Percentiles rank a stretch among this genome's conserved stretches.
These are phyloP conservation scores for Enteromius treurensis DNA, from an alignment of 2,797 vertebrate genomes.

Conservation along the genomic window DNA sequence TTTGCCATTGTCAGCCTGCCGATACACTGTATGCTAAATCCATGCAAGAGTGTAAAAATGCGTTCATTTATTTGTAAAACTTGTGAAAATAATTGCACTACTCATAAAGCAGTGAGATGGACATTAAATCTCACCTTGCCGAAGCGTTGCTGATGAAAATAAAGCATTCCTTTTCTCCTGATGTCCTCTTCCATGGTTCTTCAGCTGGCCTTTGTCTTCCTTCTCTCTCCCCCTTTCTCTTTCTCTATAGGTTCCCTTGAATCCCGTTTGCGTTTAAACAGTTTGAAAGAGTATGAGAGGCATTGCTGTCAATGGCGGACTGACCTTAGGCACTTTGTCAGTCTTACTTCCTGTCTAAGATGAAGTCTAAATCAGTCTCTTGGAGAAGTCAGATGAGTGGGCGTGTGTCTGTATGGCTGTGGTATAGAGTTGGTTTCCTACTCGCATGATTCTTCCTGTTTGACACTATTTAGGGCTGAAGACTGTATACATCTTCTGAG, in stretches of 20 bases:
- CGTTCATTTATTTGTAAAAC: not conserved
- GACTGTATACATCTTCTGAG: not conserved
- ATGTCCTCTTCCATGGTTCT: constrained; percentile 67
- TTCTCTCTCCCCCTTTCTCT: not conserved
- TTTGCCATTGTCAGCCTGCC: not conserved
- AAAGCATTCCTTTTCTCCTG: constrained; percentile 74
- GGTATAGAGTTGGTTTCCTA: constrained; percentile 26
- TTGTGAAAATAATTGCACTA: not conserved
- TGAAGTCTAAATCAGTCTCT: constrained; percentile 48
- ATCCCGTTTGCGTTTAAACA: constrained; percentile 8
- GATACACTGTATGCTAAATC: not conserved
- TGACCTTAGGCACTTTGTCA: constrained; percentile 20
- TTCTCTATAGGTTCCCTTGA: constrained; percentile 4
- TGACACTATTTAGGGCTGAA: constrained; percentile 38
- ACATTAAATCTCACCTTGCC: constrained; percentile 74
- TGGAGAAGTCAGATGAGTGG: constrained; percentile 46
- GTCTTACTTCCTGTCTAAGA: constrained; percentile 54
- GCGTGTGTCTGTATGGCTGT: constrained; percentile 18
- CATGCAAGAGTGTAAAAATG: not conserved
- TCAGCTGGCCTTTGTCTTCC: not conserved
- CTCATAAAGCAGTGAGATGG: not conserved
- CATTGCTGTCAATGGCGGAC: constrained; percentile 19
- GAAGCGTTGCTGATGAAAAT: constrained; percentile 81
- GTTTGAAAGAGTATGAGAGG: constrained; percentile 6
- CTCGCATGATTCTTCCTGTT: constrained; percentile 41